Percentiles rank a stretch among this genome's conserved stretches.
phyloP scores from a whole-genome alignment of 2,888 invertebrate species.

The Pristionchus exspectatus region DNA sequence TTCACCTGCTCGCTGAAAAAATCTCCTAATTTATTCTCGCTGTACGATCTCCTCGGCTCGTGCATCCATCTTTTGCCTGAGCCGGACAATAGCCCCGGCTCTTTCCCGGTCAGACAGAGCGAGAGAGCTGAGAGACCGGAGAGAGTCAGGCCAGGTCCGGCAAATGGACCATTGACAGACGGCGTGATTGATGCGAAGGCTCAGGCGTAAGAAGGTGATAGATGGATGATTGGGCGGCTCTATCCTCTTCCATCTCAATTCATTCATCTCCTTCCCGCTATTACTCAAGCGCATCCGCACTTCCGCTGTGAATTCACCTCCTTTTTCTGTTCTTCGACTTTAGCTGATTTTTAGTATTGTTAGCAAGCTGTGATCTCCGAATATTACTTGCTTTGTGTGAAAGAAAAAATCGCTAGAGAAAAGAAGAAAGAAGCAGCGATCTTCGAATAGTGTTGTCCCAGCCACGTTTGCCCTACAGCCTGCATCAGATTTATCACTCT shows the following conservation, averaged over 20 bases:
- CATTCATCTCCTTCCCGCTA: background rate
- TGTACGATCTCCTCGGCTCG: background rate
- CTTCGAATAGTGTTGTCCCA: too few species aligned
- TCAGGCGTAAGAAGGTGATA: slow-evolving; percentile 16
- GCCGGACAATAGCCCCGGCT: background rate
- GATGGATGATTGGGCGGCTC: slow-evolving; percentile 23
- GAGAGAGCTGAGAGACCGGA: background rate
- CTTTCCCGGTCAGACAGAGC: background rate
- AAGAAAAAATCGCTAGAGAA: too few species aligned
- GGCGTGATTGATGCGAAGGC: slow-evolving; percentile 4
- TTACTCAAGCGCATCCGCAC: background rate
- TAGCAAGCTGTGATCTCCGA: too few species aligned
- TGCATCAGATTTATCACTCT: background rate
- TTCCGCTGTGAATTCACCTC: too few species aligned
- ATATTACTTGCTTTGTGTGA: too few species aligned
- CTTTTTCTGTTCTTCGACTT: too few species aligned
- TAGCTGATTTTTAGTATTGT: too few species aligned
- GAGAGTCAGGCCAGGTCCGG: background rate
- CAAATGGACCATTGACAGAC: slow-evolving; percentile 9
- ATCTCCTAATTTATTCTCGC: background rate
- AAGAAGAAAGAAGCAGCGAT: too few species aligned
- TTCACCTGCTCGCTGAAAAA: background rate
- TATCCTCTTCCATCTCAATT: background rate
- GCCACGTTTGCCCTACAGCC: background rate
- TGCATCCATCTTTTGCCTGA: background rate